phyloP scores from a whole-genome alignment of 1,140 invertebrate genomes.

The Zeugodacus cucurbitae region DNA sequence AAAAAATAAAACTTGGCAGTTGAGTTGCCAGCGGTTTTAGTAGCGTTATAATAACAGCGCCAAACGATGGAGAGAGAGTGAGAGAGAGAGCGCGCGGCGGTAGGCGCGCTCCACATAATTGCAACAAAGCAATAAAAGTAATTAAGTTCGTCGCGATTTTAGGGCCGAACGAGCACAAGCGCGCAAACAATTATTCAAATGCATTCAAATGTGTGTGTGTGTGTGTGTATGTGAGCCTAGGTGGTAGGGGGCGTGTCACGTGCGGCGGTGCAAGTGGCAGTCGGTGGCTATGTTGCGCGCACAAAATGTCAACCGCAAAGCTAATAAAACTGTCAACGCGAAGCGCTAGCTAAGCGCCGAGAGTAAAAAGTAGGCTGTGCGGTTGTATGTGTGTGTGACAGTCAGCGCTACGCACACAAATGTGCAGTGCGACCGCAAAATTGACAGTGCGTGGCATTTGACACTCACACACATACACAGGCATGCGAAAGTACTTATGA shows the following conservation, averaged over 20 bases:
- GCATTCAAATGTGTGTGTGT: background rate
- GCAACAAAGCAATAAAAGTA: constrained; percentile 26
- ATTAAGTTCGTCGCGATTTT: constrained; percentile 31
- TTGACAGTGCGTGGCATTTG: constrained; percentile 29
- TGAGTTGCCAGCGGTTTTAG: background rate
- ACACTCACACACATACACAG: background rate
- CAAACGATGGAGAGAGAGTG: too few relatives aligned
- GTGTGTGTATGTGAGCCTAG: background rate
- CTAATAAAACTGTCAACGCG: constrained; percentile 40
- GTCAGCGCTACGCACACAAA: background rate
- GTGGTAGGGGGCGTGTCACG: background rate
- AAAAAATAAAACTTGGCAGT: background rate
- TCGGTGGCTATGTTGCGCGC: background rate
- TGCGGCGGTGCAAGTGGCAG: background rate
- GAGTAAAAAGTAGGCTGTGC: background rate
- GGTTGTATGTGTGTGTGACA: background rate
- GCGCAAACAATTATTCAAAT: background rate
- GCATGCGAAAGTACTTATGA: background rate
- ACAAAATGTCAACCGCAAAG: constrained; percentile 39
- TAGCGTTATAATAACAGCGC: background rate
- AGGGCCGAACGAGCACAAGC: background rate
- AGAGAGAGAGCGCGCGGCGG: background rate
- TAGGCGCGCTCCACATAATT: constrained; percentile 5
- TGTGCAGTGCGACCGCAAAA: constrained; percentile 9
- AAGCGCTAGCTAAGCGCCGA: background rate